These are phyloP conservation scores for Boleophthalmus pectinirostris DNA, from an alignment of 2,113 vertebrate species.

Conservation along the genomic window DNA sequence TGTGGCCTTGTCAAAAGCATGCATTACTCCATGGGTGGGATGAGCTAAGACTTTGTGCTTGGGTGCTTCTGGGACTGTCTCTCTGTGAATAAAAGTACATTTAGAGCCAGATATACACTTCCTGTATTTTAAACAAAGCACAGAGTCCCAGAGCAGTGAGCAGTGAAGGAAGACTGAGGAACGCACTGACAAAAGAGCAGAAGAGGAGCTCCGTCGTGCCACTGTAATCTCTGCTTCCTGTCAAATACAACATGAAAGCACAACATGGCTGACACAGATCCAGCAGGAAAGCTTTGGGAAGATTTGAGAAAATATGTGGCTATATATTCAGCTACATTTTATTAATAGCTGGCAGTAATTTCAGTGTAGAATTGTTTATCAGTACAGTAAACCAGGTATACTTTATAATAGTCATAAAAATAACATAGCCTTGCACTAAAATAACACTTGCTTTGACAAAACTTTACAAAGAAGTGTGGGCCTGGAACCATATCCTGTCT, in stretches of 20 bases:
- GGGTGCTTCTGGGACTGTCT: conserved; percentile 34
- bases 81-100: conserved; percentile 35
- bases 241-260: conserved; percentile 27
- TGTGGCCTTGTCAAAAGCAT: background rate
- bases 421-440: too few relatives aligned
- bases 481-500: too few relatives aligned
- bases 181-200: conserved; percentile 32
- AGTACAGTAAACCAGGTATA: too few relatives aligned
- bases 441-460: too few relatives aligned
- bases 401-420: too few relatives aligned
- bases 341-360: too few relatives aligned
- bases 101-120: conserved; percentile 23
- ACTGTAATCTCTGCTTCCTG: conserved; percentile 55
- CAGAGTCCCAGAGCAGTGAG: conserved; percentile 23
- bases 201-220: conserved; percentile 19
- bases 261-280: conserved; percentile 43
- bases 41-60: conserved; percentile 20
- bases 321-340: too few relatives aligned
- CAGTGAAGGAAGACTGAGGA: conserved; percentile 39
- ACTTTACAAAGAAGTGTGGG: too few relatives aligned
- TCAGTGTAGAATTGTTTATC: too few relatives aligned
- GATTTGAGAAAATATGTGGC: background rate
- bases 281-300: conserved; percentile 14
- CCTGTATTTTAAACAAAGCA: conserved; percentile 54
- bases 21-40: conserved; percentile 5